Evolutionary conservation across 2,113 vertebrate species (phyloP), one percentile per base, ranked within the genome.

Genomic region (Mionectes macconnelli): DNA sequence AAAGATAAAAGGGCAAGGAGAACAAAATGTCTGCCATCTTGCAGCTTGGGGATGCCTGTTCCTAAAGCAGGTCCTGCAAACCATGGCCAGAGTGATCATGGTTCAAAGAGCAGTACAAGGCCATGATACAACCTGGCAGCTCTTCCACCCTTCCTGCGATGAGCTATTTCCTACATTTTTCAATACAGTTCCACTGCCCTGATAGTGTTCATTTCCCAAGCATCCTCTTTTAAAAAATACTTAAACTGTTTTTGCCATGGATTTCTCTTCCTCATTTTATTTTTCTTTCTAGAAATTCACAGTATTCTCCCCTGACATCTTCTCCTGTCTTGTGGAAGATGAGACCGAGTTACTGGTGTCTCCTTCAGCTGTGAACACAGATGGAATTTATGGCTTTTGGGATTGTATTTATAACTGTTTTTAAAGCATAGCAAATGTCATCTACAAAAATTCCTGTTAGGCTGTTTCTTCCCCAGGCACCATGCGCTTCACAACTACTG

Each of bases 381-480:
- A 93, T 90, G 94, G 87, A 82, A 92, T 89, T 72, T 95, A 81
- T 91, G 57, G 53, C 62, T 94, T 92, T 94, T 72, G 22, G 63
- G 16, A 35, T 49, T 75, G 55, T 53, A 67, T 95, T 96, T 97
- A 59, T 74, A 95, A 84, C 76, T 84, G 56, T 94, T 96, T 93
- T 56, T 87, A 94, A 87, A 96, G 77, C 82, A 85, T 55, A 64
- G 63, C 72, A 96, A 95, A 93, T 88, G 64, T 50, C 80, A 82
- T 64, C 53, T 67, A 53, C 47, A 60, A 67, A 92, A 94, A 35
- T 73, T 88, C 64, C 47, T 39, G 56, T 77, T 90, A 64, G 59
- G 28, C 44, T 75, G 49, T 68, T 91, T 67, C 85, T 94, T 92
- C 56, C 40, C 27, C 60, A 64, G 57, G 62, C 60, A 45, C 64